Evolutionary conservation across 1,140 invertebrate genomes (phyloP), one percentile per base, ranked within the genome.

Genomic region (Triops longicaudatus): DNA sequence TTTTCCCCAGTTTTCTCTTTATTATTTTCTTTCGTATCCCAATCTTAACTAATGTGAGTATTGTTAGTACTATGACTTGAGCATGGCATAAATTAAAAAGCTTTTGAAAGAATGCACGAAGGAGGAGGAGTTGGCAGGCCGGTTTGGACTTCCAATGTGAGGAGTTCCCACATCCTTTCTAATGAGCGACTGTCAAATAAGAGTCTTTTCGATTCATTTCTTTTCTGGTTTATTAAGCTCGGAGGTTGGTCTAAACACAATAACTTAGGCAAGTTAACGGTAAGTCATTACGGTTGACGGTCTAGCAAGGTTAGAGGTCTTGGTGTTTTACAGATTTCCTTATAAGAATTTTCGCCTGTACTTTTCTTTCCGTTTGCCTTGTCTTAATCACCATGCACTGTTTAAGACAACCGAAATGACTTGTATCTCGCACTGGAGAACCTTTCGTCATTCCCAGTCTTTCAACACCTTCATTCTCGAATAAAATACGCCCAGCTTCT

Each of bases 251-350:
- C 50, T 63, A 63, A 22, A 63, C 10, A 63, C 50, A 63, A 22
- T 63, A 63, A 63, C 17, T 63, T 63, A 63, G 50, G 17, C 50
- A 63, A 63, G 50, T 63, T 63, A 63, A 63, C 50, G 50, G n/a
- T n/a, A 63, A n/a, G 50, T 3, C 31, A 22, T 63, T 63, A 63
- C 22, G 50, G 50, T 63, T 63, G 50, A 17, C 50, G 10, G 50
- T 17, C 6, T 22, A n/a, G 50, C 5, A 17, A 63, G 50, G 50
- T 63, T 22, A 22, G 17, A 63, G 50, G 50, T 63, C 50, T 5
- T 63, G 5, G 50, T 17, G 50, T 17, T 22, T 63, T 63, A 17
- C 14, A 22, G 7, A 22, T n/a, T 63, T 63, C 50, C 50, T 63
- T 63, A 63, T 63, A n/a, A 17, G 50, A 63, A 63, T 63, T 63